Base-by-base conservation (phyloP, 2,888 invertebrate genomes). In the Camptogramma bilineatum region DNA sequence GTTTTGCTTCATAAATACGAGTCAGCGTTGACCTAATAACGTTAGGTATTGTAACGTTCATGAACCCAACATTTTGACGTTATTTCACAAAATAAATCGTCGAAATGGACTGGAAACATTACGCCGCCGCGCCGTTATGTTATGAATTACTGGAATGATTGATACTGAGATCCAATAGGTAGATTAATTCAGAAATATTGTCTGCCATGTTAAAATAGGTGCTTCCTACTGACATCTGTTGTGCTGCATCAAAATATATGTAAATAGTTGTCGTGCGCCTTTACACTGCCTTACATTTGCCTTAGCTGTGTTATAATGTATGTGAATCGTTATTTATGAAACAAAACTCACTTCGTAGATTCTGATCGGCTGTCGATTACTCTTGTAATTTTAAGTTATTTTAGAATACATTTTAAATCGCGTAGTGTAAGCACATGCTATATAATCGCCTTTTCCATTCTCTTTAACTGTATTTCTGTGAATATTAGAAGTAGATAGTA, bases 401-500 rank as follows among this genome's bases (percentile, higher is more conserved):
- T 74, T 75, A 77, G 44, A 70, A 68, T 80, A 77, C 76, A 47
- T 16, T 51, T 57, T 52, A 44, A 56, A 74, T 70, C 81, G 83
- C 82, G 85, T 90, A 90, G 88, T 78, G 72, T 72, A 78, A 80
- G 86, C 84, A 85, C 89, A 84, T 80, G 86, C 87, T 87, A 78
- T 87, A 51, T 87, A 59, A 84, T 88, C 88, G 91, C 90, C 90
- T 90, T 88, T 88, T 84, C 53, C 83, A 84, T 84, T 78, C 82
- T 86, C 80, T 85, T 84, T 73, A 81, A 72, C 80, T 86, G 85
- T 88, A 89, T 88, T 87, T 88, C 88, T 92, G 92, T 92, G 92
- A 92, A 92, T 92, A 92, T 82, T 91, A 91, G 90, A 80, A 73
- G 91, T 91, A 91, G 91, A 79, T 78, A 62, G 91, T 92, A 92